A percentile compares a stretch with the other conserved stretches of the same genome.
Conservation (phyloP, 1,140 invertebrate genomes). For the Dreissena polymorpha region DNA sequence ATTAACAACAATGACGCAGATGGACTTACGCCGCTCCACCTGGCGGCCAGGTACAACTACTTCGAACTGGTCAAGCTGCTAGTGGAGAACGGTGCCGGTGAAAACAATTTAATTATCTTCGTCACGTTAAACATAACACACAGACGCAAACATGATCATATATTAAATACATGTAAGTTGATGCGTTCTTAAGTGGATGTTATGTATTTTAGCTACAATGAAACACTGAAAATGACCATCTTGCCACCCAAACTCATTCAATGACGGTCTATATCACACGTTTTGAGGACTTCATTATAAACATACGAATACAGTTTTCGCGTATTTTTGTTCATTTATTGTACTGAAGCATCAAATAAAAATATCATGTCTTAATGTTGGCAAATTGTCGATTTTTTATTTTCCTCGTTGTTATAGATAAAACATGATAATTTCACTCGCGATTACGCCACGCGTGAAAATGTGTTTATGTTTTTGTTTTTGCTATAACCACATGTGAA, state of each 20-base stretch:
- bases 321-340: neutral
- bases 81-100: conserved; percentile 74
- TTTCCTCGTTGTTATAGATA: too few relatives aligned
- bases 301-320: too few relatives aligned
- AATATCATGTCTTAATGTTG: too few relatives aligned
- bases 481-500: too few relatives aligned
- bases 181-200: neutral
- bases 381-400: too few relatives aligned
- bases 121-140: neutral
- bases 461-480: too few relatives aligned
- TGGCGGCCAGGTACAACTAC: conserved; percentile 78
- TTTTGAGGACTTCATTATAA: too few relatives aligned
- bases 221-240: neutral
- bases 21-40: conserved; percentile 76
- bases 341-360: too few relatives aligned
- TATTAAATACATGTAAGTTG: neutral
- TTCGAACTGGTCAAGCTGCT: conserved; percentile 71
- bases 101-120: neutral
- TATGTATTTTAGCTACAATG: neutral
- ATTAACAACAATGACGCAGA: conserved; percentile 76
- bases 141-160: neutral
- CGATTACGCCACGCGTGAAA: too few relatives aligned
- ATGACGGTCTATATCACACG: too few relatives aligned
- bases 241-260: too few relatives aligned
- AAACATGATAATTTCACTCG: too few relatives aligned